Evolutionary conservation across 1,140 invertebrate species (phyloP), one percentile per base, ranked within the genome.

Genomic region (Aphelenchoides besseyi): DNA sequence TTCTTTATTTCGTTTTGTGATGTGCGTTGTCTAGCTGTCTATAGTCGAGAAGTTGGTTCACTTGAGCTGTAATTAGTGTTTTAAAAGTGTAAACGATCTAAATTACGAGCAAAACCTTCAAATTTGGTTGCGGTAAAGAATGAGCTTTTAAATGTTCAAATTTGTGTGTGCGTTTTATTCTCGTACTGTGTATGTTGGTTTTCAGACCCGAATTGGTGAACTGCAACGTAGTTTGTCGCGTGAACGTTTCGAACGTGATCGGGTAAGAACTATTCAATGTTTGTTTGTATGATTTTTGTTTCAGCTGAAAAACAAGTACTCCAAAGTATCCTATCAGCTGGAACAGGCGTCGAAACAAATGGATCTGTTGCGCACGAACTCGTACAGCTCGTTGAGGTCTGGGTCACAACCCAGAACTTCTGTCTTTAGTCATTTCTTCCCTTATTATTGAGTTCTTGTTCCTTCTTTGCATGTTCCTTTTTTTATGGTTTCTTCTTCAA

Each of bases 321-420:
- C 71, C 35, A 69, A 70, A 28, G 74, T 84, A 35, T 70, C 82
- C 3, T 62, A 71, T 64, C 74, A 83, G 59, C 69, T 83, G 8
- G 82, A 83, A 48, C 81, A 84, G 53, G 83, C 82, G n/a, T 64
- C 37, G 57, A 75, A 78, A 52, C 82, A 83, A 66, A 83, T 84
- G 80, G 82, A 83, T 64, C 67, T 83, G 67, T 69, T 83, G 70
- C 75, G 82, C 33, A 72, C 74, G 28, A 71, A 72, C 63, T 79
- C 72, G 59, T 83, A 83, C 63, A 71, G 74, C 16, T 53, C 64
- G 12, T 41, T 75, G 33, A 74, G 81, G 33, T 73, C 79, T 9
- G 74, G 82, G 26, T 79, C 78, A 16, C 55, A 59, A 33, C 78
- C 80, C 9, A 73, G 82, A 26, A 79, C 82, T 3, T 78, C 73